These are phyloP conservation scores for Erethizon dorsatum DNA, from an alignment of 2,797 vertebrate genomes.

Conservation along the genomic window DNA sequence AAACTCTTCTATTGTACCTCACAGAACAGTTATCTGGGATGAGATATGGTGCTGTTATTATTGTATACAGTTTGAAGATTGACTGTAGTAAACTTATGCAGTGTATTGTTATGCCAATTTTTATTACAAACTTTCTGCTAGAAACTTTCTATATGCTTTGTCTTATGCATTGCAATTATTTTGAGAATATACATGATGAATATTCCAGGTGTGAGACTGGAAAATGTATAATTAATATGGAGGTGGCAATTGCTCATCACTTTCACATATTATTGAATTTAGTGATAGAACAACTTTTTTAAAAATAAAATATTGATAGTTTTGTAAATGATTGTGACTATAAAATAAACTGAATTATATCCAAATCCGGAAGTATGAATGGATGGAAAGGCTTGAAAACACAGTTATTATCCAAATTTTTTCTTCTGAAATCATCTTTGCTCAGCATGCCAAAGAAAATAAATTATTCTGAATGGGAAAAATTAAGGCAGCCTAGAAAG, in stretches of 20 bases:
- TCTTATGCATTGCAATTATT: constrained; percentile 45
- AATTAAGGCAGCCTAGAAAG: neutral
- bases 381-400: constrained; percentile 53
- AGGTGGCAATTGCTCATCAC: constrained; percentile 15
- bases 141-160: neutral
- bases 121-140: neutral
- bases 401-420: constrained; percentile 24
- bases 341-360: constrained; percentile 39
- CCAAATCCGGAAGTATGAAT: constrained; percentile 2
- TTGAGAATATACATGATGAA: neutral
- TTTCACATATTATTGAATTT: constrained; percentile 36
- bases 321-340: constrained; percentile 21
- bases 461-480: constrained; percentile 39
- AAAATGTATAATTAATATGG: neutral
- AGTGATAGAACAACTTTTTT: constrained; percentile 57
- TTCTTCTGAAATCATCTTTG: constrained; percentile 71
- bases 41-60: neutral
- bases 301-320: constrained; percentile 32
- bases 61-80: constrained; percentile 1
- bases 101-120: neutral
- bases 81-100: neutral
- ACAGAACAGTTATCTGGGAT: neutral
- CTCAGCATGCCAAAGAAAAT: constrained; percentile 53
- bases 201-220: neutral
- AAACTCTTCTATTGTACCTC: neutral